Percentiles rank a stretch among this genome's conserved stretches.
Evolutionary conservation across 1,140 invertebrate genomes (phyloP).

Genomic region (Polypedilum pembai): DNA sequence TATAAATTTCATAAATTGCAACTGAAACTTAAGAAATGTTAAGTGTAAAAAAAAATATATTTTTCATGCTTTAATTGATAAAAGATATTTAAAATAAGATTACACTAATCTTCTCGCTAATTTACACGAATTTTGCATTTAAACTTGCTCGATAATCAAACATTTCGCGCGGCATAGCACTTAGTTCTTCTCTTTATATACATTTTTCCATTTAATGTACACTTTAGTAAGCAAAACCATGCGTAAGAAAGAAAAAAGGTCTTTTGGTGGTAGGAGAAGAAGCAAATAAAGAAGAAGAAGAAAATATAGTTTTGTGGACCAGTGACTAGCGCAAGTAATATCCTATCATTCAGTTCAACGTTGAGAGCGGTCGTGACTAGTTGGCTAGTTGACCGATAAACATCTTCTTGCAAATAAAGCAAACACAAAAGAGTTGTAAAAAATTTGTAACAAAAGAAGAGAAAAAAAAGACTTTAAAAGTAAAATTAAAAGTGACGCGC

Average conservation of each 20-base stretch:
- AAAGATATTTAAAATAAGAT: background rate
- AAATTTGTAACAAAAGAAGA: background rate
- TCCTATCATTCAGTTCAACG: slow-evolving; percentile 16
- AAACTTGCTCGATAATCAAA: background rate
- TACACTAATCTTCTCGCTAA: background rate
- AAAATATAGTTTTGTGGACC: background rate
- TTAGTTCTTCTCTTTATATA: background rate
- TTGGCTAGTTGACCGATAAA: background rate
- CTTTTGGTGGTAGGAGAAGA: background rate
- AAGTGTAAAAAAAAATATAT: no score
- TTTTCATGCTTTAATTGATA: no score
- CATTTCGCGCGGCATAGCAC: background rate
- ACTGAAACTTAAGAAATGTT: no score
- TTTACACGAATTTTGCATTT: background rate
- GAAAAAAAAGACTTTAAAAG: background rate
- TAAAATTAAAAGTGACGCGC: background rate
- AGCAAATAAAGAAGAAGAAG: background rate
- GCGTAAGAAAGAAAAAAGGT: background rate
- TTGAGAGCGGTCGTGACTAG: background rate
- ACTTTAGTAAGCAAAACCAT: background rate
- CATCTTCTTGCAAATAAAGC: background rate
- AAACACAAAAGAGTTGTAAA: background rate
- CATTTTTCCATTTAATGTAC: background rate
- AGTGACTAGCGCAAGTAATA: background rate
- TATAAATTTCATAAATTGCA: background rate